A percentile compares a stretch with the other conserved stretches of the same genome.
Evolutionary conservation across 2,888 invertebrate species (phyloP).

Genomic region (Spisula solida): DNA sequence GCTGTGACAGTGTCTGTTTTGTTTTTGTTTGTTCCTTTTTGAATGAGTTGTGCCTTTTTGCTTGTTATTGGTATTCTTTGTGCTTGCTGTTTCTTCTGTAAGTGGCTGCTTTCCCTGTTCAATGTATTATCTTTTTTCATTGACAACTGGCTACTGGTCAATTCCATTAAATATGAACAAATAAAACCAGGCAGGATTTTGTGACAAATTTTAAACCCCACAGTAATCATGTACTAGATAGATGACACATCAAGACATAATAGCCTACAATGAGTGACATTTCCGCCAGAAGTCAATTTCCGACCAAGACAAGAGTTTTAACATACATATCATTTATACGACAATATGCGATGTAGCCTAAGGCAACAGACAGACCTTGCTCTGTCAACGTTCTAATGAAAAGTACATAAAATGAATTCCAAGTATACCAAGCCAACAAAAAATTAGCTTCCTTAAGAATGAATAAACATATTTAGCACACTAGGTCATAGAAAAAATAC

Average conservation of each 20-base stretch:
- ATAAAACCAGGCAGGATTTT: too few species aligned
- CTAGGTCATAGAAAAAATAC: not conserved
- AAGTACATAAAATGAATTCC: not conserved
- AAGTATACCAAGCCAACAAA: not conserved
- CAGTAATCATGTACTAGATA: slow-evolving; percentile 1
- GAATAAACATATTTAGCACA: not conserved
- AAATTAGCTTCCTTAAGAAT: not conserved
- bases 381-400: not conserved
- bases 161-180: too few species aligned
- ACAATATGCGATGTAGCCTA: not conserved
- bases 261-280: slow-evolving; percentile 3
- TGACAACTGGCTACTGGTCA: too few species aligned
- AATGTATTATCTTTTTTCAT: too few species aligned
- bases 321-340: not conserved
- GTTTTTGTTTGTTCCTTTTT: too few species aligned
- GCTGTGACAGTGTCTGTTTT: too few species aligned
- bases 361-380: slow-evolving; percentile 2
- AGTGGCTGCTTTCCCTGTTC: too few species aligned
- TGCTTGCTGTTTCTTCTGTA: too few species aligned
- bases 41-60: too few species aligned
- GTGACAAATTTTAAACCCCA: too few species aligned
- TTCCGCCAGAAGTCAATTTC: slow-evolving; percentile 23
- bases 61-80: too few species aligned
- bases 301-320: slow-evolving; percentile 16
- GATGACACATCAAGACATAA: slow-evolving; percentile 15